Percentiles rank a stretch among this genome's conserved stretches.
Conservation (phyloP, 2,113 vertebrate genomes). For the Equus quagga region DNA sequence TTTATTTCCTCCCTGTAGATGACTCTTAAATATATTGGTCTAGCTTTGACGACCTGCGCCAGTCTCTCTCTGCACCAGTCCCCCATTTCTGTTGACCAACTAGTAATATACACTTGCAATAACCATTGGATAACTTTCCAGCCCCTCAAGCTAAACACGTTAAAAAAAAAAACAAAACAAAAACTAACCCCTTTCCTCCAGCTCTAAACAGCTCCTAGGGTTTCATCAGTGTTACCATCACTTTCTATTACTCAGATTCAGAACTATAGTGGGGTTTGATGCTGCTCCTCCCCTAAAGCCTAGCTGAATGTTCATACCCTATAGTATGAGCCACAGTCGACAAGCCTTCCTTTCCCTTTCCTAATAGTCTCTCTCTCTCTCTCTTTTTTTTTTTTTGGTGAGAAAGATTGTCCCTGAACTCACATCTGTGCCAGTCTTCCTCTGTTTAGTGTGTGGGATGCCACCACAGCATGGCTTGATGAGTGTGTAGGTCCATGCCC, state of each 20-base stretch:
- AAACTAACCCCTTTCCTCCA: neutral
- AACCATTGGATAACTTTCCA: constrained; percentile 2
- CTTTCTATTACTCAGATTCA: neutral
- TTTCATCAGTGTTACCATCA: constrained; percentile 19
- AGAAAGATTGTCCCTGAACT: too few species aligned
- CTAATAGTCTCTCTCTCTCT: neutral
- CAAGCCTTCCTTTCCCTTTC: neutral
- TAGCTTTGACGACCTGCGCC: constrained; percentile 31
- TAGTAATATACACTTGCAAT: neutral
- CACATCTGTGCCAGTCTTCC: too few species aligned
- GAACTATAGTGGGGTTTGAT: neutral
- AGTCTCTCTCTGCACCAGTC: constrained; percentile 11
- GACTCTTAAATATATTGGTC: constrained; percentile 39
- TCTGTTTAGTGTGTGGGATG: too few species aligned
- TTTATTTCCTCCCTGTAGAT: constrained; percentile 40
- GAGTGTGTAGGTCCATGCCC: too few species aligned
- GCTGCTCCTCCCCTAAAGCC: neutral
- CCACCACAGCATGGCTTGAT: too few species aligned
- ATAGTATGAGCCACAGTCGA: neutral
- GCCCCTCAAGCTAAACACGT: neutral
- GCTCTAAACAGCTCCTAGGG: neutral
- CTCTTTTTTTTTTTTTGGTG: too few species aligned
- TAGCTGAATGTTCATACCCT: neutral
- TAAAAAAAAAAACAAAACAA: neutral
- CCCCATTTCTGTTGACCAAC: constrained; percentile 21